Base-by-base conservation (phyloP, 1,140 invertebrate species). In the Neodiprion lecontei region DNA sequence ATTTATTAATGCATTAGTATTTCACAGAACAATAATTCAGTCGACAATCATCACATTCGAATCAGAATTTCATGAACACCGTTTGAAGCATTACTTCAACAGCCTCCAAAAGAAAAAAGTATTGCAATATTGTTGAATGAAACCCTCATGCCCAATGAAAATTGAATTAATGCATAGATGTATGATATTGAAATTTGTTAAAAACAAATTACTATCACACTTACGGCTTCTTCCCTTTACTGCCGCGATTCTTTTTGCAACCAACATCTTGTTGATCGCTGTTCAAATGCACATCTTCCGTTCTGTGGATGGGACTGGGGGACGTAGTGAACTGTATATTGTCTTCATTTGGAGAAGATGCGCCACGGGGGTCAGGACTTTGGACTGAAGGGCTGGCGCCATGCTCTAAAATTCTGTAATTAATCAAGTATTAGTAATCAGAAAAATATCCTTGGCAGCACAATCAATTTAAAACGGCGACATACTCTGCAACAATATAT, bases 221-320 rank as follows among this genome's bases (percentile, higher is more conserved):
- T 82, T 82, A 87, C 86, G 86, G 87, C 72, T 87, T 87, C 74
- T 85, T 87, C 48, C 78, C 80, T 73, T 87, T 86, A 1, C 67
- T 67, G 40, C 28, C 28, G 48, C 79, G 79, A 78, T 83, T 86
- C 48, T 82, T 86, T 70, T 78, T 80, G 5, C 69, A 0, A 28
- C 7, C 17, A 7, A 77, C 75, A 1, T 28, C 28, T 28, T 85
- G 78, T 68, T 79, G 76, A 48, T 75, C 12, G 66, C 76, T 70
- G 50, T 79, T 40, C 48, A 81, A 53, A 73, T 77, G 76, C 68
- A 81, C 72, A 61, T 81, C 72, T 9, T 79, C 70, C n/a, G 81
- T 74, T 40, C 75, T 72, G 3, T 78, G 72, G 28, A 79, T 9
- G 17, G 70, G 53, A 70, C 78, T 73, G 66, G 82, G 79, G 28